Base-by-base conservation (phyloP, 2,797 vertebrate genomes). In the Neopelma chrysocephalum region DNA sequence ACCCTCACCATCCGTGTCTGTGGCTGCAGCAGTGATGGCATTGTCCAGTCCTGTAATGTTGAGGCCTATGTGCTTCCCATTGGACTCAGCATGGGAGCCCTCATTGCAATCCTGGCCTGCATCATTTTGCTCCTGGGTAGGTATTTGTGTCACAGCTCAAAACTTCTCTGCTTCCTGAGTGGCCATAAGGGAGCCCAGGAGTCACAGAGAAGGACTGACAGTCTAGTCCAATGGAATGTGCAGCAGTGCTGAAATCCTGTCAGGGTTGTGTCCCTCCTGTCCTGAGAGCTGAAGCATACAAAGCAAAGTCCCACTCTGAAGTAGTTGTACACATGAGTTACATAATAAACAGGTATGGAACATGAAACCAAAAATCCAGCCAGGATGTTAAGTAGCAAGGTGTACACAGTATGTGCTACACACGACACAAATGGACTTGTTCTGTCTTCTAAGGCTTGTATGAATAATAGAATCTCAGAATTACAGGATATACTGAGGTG, bases 71-170 rank as follows among this genome's bases (percentile, higher is more conserved):
- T 99, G 43, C 98, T 99, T 79, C 99, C 99, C 4, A 99, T 99
- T 34, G 99, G 99, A 40, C 99, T 99, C 89, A 99, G 99, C 89
- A 99, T 99, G 99, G 99, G 99, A 48, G 99, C 99, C 34, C 98
- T 99, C 84, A 99, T 99, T 72, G 99, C 99, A 66, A 99, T 99
- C 96, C 97, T 99, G 90, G 99, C 99, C 31, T 99, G 99, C 97
- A 99, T 99, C 94, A 98, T 99, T 96, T 97, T 99, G 79, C 98
- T 99, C 58, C 97, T 99, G 90, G 99, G 99, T 99, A 98, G 5
- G 99, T 98, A 95, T 89, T 75, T 15, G 3, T 90, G 85, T 70
- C 85, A 51, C 19, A 64, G 27, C 34, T 40, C 54, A 51, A 66
- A 8, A 31, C 69, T 66, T 51, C 86, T 70, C 71, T 72, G 43